These are phyloP conservation scores for Ips typographus DNA, from an alignment of 1,140 invertebrate species.

Conservation along the genomic window DNA sequence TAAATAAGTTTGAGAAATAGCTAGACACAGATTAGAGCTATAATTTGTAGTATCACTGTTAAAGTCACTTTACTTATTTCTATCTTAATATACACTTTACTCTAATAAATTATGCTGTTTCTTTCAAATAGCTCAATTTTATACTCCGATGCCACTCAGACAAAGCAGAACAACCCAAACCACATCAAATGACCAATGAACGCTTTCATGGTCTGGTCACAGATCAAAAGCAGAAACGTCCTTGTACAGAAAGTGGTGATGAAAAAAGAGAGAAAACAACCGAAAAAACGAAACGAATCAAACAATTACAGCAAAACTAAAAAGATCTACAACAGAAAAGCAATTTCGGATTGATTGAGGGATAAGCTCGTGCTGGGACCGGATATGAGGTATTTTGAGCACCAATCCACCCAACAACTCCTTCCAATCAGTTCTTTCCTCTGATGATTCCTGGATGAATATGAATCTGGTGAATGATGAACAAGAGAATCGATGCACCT, in stretches of 20 bases:
- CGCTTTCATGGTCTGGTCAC: slow-evolving; percentile 98
- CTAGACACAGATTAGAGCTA: no score
- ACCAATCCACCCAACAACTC: slow-evolving; percentile 40
- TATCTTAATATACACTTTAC: no score
- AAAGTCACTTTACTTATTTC: no score
- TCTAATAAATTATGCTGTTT: no score
- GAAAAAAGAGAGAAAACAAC: slow-evolving; percentile 48
- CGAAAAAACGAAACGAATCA: slow-evolving; percentile 43
- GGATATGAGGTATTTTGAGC: slow-evolving; percentile 8
- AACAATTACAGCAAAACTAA: slow-evolving; percentile 47
- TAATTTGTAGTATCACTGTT: no score
- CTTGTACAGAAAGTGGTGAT: slow-evolving; percentile 52
- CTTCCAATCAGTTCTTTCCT: slow-evolving; percentile 65
- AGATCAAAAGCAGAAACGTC: slow-evolving; percentile 92
- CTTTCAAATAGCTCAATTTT: no score
- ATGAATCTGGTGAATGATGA: slow-evolving; percentile 54
- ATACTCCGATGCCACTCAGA: slow-evolving; percentile 58
- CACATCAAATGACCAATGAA: slow-evolving; percentile 98
- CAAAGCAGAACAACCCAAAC: slow-evolving; percentile 92
- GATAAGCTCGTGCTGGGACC: slow-evolving; percentile 30
- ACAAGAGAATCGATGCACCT: slow-evolving; percentile 54
- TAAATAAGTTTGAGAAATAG: no score
- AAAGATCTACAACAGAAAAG: slow-evolving; percentile 31
- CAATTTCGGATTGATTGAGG: slow-evolving; percentile 46
- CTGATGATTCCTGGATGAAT: slow-evolving; percentile 55